Percentiles rank a stretch among this genome's conserved stretches.
Evolutionary conservation across 2,113 vertebrate species (phyloP).

Genomic region (Solenodon paradoxus): DNA sequence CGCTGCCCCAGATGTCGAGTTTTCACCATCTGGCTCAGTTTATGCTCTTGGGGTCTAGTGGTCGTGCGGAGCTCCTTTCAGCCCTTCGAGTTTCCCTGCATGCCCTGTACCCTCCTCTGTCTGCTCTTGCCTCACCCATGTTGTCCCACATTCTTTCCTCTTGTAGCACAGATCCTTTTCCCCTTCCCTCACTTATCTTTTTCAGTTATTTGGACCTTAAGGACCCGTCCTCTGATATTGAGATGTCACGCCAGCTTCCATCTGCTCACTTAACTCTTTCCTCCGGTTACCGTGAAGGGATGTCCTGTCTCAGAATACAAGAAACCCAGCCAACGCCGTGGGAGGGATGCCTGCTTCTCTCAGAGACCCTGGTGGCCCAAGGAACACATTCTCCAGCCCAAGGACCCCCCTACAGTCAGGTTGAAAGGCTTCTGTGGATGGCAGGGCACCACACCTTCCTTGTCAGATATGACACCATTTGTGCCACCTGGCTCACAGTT

Average conservation of each 20-base stretch:
- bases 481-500: background rate
- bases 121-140: constrained; percentile 76
- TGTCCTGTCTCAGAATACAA: background rate
- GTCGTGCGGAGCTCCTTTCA: no score
- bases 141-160: constrained; percentile 77
- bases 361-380: no score
- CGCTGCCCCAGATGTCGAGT: background rate
- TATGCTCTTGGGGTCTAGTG: no score
- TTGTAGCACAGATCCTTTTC: constrained; percentile 70
- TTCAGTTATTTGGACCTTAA: constrained; percentile 46
- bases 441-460: background rate
- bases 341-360: no score
- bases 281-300: background rate
- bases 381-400: no score
- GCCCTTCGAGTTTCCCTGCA: constrained; percentile 64
- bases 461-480: background rate
- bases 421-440: background rate
- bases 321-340: no score
- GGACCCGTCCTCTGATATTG: constrained; percentile 58
- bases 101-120: constrained; percentile 71
- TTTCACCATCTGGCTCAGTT: no score
- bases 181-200: constrained; percentile 58
- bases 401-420: no score
- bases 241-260: constrained; percentile 42
- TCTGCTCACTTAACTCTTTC: background rate